A percentile compares a stretch with the other conserved stretches of the same genome.
phyloP scores from a whole-genome alignment of 2,113 vertebrate species.

The Rynchops niger region DNA sequence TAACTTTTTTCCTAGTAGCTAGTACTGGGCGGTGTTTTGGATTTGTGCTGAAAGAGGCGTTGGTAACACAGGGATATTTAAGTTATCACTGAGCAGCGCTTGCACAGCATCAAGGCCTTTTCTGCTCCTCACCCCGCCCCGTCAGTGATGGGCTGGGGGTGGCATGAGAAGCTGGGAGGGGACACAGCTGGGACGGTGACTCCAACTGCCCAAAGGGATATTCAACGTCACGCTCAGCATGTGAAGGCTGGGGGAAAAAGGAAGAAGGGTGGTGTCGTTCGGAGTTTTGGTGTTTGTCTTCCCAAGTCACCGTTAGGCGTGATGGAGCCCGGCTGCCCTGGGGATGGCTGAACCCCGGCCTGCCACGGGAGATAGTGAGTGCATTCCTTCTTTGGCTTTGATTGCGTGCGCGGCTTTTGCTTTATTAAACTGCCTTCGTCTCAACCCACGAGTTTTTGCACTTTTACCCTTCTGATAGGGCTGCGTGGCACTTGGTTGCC shows the following conservation, averaged over 20 bases:
- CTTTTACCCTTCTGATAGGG: neutral
- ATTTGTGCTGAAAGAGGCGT: neutral
- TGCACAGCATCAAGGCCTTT: neutral
- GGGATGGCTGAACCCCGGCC: neutral
- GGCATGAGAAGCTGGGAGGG: neutral
- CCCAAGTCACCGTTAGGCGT: neutral
- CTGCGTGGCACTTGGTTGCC: neutral
- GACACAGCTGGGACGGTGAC: neutral
- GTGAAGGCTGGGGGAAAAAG: neutral
- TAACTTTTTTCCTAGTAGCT: neutral
- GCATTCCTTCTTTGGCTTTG: neutral
- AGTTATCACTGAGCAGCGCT: neutral
- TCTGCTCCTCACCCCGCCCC: neutral
- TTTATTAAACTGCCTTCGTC: neutral
- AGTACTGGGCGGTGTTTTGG: neutral
- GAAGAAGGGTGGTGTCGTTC: neutral
- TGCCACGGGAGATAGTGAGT: neutral
- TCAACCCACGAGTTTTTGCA: neutral
- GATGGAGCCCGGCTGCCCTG: neutral
- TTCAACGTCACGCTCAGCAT: neutral
- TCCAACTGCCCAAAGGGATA: neutral
- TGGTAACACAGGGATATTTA: neutral
- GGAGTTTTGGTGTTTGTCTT: neutral
- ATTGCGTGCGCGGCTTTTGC: neutral
- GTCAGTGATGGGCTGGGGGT: neutral